These are phyloP conservation scores for Phalanger gymnotis DNA, from an alignment of 2,797 vertebrate species.

Conservation along the genomic window DNA sequence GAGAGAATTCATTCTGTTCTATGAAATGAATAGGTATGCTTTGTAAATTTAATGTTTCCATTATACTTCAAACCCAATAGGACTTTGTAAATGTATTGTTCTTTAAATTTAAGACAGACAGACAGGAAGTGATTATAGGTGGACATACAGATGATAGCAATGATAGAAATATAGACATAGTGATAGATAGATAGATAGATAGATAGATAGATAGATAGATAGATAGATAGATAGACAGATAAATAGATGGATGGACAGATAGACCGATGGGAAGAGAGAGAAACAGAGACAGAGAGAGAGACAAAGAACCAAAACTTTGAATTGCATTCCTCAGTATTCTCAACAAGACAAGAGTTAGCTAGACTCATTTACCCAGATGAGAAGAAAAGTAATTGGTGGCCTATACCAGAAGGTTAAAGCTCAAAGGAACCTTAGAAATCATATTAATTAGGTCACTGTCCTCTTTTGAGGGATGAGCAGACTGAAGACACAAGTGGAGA, in stretches of 20 bases:
- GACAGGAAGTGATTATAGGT: neutral
- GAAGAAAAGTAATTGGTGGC: neutral
- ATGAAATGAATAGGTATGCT: neutral
- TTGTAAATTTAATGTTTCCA: neutral
- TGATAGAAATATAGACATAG: neutral
- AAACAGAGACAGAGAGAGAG: neutral
- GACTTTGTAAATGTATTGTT: neutral
- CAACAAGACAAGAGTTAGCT: neutral
- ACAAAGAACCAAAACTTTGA: neutral
- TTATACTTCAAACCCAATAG: slow-evolving; percentile 19
- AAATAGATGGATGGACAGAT: too few species aligned
- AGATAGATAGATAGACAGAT: too few species aligned
- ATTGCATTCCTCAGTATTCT: neutral
- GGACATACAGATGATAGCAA: neutral
- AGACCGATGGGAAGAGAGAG: neutral
- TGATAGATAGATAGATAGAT: too few species aligned
- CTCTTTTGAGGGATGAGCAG: neutral
- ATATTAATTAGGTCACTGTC: neutral
- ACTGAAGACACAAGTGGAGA: neutral
- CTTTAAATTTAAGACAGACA: neutral
- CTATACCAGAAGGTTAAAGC: neutral
- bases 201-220: too few species aligned
- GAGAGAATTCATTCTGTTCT: neutral
- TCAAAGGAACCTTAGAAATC: neutral
- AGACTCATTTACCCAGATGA: neutral